Conservation (phyloP, 92 coral and sea anemone species). For the Zoanthus solanderi region DNA sequence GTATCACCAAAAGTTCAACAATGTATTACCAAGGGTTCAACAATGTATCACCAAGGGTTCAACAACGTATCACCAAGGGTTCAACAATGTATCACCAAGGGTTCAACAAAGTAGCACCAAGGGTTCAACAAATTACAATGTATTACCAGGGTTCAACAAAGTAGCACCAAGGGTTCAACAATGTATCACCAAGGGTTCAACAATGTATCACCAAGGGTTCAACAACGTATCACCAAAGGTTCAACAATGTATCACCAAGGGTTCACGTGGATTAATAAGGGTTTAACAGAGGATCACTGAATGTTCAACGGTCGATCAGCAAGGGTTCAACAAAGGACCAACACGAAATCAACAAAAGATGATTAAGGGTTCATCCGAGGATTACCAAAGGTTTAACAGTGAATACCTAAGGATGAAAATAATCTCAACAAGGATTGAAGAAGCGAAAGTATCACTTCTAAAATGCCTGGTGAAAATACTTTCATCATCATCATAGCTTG, state of each 20-base stretch:
- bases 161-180: neutral
- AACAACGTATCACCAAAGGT: neutral
- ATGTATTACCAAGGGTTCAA: neutral
- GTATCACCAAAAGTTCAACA: neutral
- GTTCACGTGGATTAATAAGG: neutral
- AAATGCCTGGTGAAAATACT: no score
- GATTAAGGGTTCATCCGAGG: neutral
- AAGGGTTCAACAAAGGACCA: neutral
- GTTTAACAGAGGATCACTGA: neutral
- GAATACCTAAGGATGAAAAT: no score
- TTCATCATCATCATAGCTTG: no score
- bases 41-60: no score
- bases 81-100: neutral
- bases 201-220: neutral
- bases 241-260: neutral
- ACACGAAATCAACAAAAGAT: neutral
- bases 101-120: neutral
- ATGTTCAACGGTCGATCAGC: neutral
- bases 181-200: no score
- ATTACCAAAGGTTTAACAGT: neutral
- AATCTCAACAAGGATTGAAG: no score
- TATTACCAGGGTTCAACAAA: neutral
- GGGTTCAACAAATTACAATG: neutral
- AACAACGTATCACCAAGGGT: neutral
- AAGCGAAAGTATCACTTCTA: no score